A percentile compares a stretch with the other conserved stretches of the same genome.
Conservation (phyloP, 1,140 invertebrate genomes). For the Drosophila takahashii region DNA sequence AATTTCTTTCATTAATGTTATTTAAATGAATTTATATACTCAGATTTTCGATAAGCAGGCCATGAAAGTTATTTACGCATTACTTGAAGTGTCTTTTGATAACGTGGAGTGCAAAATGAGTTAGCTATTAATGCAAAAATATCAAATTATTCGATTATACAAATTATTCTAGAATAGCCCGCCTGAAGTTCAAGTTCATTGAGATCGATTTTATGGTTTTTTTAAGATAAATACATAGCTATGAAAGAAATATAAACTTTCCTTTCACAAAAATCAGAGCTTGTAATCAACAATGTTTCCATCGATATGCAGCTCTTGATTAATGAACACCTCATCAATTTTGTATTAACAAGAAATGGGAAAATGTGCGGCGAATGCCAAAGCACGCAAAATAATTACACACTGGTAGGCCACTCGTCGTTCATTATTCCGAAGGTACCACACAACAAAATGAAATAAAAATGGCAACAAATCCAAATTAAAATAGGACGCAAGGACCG, state of each 20-base stretch:
- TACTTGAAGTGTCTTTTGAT: not conserved
- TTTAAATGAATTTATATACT: conserved; percentile 8
- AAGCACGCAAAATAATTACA: conserved; percentile 55
- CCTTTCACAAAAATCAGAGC: not conserved
- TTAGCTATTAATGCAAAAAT: not conserved
- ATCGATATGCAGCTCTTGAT: conserved; percentile 10
- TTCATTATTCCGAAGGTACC: conserved; percentile 1
- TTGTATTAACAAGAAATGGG: conserved; percentile 44
- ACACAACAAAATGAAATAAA: conserved; percentile 8
- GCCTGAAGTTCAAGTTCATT: not conserved
- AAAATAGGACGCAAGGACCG: conserved; percentile 13
- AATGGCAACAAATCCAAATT: conserved; percentile 34
- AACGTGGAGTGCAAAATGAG: not conserved
- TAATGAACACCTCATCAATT: conserved; percentile 67
- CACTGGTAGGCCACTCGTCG: conserved; percentile 5
- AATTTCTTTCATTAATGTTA: conserved; percentile 34
- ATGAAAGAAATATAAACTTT: not conserved
- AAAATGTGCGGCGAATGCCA: conserved; percentile 59
- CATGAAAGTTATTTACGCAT: not conserved
- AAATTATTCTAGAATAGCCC: not conserved
- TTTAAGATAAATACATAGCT: no score
- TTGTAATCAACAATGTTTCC: conserved; percentile 17
- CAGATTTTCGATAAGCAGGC: conserved; percentile 1
- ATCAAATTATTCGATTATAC: not conserved
- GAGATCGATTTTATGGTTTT: not conserved